Evolutionary conservation across 64 coral and sea anemone genomes (phyloP).

Genomic region (Pocillopora damicornis): DNA sequence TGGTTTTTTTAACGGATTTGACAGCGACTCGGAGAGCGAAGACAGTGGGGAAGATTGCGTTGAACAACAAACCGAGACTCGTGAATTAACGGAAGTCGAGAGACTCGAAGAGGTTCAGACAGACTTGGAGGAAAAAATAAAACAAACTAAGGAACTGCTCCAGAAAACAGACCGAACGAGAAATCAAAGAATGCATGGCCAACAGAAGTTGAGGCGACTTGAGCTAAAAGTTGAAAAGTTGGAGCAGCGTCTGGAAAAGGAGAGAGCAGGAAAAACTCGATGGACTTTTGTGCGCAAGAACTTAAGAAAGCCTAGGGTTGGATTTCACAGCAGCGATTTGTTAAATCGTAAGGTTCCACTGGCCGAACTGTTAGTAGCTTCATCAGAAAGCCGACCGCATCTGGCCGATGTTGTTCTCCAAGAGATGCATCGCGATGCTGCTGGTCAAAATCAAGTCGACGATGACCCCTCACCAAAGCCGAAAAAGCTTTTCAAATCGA

Average conservation of each 20-base stretch:
- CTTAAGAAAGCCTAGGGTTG: conserved; percentile 4
- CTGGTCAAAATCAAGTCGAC: background rate
- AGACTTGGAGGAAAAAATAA: conserved; percentile 33
- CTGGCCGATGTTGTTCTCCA: background rate
- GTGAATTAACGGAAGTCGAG: conserved; percentile 16
- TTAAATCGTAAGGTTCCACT: conserved; percentile 21
- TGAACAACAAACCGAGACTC: conserved; percentile 9
- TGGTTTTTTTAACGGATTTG: background rate
- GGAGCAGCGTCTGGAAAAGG: conserved; percentile 13
- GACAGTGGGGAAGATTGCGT: background rate
- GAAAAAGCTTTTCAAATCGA: background rate
- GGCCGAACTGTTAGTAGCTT: background rate
- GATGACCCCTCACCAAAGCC: background rate
- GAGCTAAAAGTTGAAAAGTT: conserved; percentile 49
- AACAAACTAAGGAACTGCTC: conserved; percentile 11
- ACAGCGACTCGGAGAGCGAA: conserved; percentile 18
- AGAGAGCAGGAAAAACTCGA: conserved; percentile 10
- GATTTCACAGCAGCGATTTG: conserved; percentile 40
- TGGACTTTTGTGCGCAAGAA: conserved; percentile 25
- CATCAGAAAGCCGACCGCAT: background rate
- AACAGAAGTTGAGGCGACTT: background rate
- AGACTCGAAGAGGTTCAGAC: conserved; percentile 32
- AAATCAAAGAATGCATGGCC: conserved; percentile 14
- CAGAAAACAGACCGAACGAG: background rate
- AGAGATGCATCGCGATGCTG: conserved; percentile 1